Base-by-base conservation (phyloP, 2,888 invertebrate species). In the Flabesymbios commensalis region DNA sequence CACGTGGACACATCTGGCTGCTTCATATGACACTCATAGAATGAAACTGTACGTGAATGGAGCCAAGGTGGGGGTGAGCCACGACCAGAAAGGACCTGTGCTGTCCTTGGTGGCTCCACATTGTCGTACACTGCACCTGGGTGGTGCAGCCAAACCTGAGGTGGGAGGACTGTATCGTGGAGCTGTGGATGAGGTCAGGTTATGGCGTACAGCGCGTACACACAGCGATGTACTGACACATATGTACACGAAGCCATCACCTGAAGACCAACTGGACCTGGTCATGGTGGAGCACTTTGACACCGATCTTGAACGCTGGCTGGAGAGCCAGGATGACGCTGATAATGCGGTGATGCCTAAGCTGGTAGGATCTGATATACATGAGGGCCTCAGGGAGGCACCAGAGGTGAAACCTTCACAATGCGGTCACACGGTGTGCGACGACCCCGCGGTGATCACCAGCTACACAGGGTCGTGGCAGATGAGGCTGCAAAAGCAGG, bases 341-440 rank as follows among this genome's bases (percentile, higher is more conserved):
- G 17, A 45, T 19, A 45, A 45, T 10, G 53, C 26, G 24, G 36
- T 22, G 22, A 33, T 10, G 36, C 55, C 55, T 22, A 22, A 29
- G n/a, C 41, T 52, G 2, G 45, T 49, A 4, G 32, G 7, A 4
- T 29, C 55, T 14, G 49, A 51, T 32, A 41, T 55, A n/a, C 26
- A 33, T 4, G 28, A 47, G 61, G 53, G 57, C 4, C n/a, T n/a
- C n/a, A 57, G 57, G 17, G 65, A 72, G 45, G 64, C 71, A 33
- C 43, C 74, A 5, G 56, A 62, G 14, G 59, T 76, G 17, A 57
- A 64, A 42, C 67, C 73, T 53, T 76, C 78, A n/a, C 65, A 68
- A n/a, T 78, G 78, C 57, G 79, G 78, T 0, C 61, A 72, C 54
- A 77, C 78, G 1, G 71, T 77, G 1, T 79, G 79, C 60, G 79